Conservation (phyloP, 2,797 vertebrate genomes). For the Remorina albescens region DNA sequence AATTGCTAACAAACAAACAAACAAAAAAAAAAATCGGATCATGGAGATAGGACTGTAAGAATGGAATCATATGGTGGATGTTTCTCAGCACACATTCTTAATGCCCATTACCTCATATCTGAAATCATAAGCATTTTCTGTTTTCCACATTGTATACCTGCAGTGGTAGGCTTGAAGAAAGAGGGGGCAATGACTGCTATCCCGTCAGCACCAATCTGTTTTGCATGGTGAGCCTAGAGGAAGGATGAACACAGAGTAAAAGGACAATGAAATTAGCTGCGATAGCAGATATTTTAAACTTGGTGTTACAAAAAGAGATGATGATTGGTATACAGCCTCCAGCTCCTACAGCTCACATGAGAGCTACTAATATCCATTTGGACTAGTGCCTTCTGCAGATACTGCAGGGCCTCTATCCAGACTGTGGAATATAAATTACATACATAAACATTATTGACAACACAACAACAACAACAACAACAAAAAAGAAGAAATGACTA, state of each 20-base stretch:
- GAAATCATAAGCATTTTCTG: neutral
- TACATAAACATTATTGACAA: too few relatives aligned
- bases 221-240: constrained; percentile 90
- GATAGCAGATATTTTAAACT: neutral
- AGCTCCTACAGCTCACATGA: too few relatives aligned
- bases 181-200: constrained; percentile 92
- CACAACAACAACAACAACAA: too few relatives aligned
- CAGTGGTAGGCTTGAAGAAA: constrained; percentile 89
- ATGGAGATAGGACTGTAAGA: neutral
- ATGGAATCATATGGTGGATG: neutral
- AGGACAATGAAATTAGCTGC: neutral
- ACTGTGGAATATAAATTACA: too few relatives aligned
- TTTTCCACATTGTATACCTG: constrained; percentile 78
- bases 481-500: constrained; percentile 63
- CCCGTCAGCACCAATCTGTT: constrained; percentile 84
- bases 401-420: too few relatives aligned
- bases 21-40: too few relatives aligned
- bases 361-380: too few relatives aligned
- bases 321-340: too few relatives aligned
- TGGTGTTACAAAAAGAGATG: too few relatives aligned
- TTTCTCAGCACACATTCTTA: neutral
- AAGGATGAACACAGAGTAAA: neutral
- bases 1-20: too few relatives aligned
- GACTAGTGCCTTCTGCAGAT: too few relatives aligned
- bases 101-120: neutral